Base-by-base conservation (phyloP, 2,888 invertebrate genomes). In the Pherbina coryleti region DNA sequence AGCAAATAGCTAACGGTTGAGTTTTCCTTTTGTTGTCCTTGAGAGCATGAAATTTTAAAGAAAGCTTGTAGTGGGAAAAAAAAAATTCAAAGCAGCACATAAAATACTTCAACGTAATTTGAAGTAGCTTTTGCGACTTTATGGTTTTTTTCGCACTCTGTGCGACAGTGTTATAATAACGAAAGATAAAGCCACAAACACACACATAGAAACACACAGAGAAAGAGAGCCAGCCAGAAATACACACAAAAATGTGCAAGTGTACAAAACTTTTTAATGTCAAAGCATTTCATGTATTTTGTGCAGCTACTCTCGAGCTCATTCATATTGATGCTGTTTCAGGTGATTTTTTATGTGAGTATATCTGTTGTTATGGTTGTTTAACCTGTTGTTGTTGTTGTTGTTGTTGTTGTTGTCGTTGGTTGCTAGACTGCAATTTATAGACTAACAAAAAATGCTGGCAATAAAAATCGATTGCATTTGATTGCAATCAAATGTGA, bases 401-500 rank as follows among this genome's bases (percentile, higher is more conserved):
- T n/a, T n/a, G n/a, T n/a, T n/a, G n/a, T n/a, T n/a, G n/a, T n/a
- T n/a, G 28, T 64, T 62, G 17, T 62, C 17, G n/a, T 70, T 70
- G 70, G 7, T 49, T 49, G 25, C 53, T n/a, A n/a, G 19, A 5
- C 25, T 67, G 69, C 22, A 25, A 44, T n/a, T 64, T 31, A 31
- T 44, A 44, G 3, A 64, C 14, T 2, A 31, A 66, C 37, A 67
- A 44, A 72, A 70, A 70, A 53, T 71, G 31, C 51, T 53, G 67
- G 67, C 67, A 75, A 75, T 75, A 75, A 75, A 75, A 75, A 75
- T 75, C 75, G 75, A 75, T 75, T 34, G 57, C 53, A 51, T 55
- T 67, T 67, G 75, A 75, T 75, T 75, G 75, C 75, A 66, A 67
- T 75, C 75, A 67, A 67, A 66, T 53, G 66, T 75, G 67, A 75